Evolutionary conservation across 2,797 vertebrate genomes (phyloP).

Genomic region (Crenichthys baileyi): DNA sequence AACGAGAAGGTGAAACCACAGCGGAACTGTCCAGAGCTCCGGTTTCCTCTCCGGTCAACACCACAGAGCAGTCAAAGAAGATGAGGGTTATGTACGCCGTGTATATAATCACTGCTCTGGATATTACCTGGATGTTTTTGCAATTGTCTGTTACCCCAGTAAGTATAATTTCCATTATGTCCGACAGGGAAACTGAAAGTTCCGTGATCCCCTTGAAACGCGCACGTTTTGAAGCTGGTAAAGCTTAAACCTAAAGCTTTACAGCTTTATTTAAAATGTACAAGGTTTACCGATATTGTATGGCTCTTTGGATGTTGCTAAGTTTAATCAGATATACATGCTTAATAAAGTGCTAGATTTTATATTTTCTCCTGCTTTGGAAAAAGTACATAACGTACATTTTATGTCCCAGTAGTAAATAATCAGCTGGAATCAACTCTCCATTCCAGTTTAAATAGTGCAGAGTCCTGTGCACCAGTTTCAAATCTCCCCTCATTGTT

Average conservation of each 20-base stretch:
- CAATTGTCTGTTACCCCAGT: conserved; percentile 83
- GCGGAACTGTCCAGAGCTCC: background rate
- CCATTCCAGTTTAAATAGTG: background rate
- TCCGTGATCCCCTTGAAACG: conserved; percentile 7
- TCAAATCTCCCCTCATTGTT: background rate
- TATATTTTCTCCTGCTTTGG: background rate
- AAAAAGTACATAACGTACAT: conserved; percentile 3
- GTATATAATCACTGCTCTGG: conserved; percentile 76
- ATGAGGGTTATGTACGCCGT: conserved; percentile 59
- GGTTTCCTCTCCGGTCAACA: background rate
- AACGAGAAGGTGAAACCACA: conserved; percentile 13
- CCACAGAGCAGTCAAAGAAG: conserved; percentile 6
- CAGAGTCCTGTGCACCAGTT: background rate
- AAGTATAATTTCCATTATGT: conserved; percentile 32
- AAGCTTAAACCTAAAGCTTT: background rate
- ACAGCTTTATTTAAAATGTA: background rate
- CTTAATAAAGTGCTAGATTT: background rate
- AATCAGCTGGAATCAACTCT: background rate
- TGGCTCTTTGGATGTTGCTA: no score
- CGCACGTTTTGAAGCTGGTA: background rate
- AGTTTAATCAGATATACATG: background rate
- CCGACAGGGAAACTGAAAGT: background rate
- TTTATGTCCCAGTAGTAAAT: background rate
- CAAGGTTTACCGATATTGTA: background rate
- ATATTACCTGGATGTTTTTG: conserved; percentile 80